These are phyloP conservation scores for Spodoptera frugiperda DNA, from an alignment of 1,140 invertebrate genomes.

Conservation along the genomic window DNA sequence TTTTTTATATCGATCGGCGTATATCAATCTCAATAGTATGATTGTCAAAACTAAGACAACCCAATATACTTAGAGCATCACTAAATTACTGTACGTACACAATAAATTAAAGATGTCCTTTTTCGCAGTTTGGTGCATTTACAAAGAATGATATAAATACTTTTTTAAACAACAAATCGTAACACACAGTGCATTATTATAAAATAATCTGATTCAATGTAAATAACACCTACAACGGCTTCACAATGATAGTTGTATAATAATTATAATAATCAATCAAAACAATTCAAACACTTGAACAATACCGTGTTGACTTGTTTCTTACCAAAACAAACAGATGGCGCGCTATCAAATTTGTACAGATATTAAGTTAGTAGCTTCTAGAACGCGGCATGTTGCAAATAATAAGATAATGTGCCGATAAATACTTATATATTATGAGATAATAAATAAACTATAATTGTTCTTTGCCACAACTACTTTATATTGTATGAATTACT, in stretches of 20 bases:
- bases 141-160: conserved; percentile 20
- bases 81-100: not conserved
- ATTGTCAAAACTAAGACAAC: too few relatives aligned
- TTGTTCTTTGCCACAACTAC: too few relatives aligned
- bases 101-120: too few relatives aligned
- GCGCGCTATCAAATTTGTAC: conserved; percentile 22
- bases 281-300: not conserved
- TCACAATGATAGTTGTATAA: not conserved
- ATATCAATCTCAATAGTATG: too few relatives aligned
- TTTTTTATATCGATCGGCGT: too few relatives aligned
- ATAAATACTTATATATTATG: too few relatives aligned
- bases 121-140: not conserved
- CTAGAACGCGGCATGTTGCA: not conserved
- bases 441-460: too few relatives aligned
- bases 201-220: not conserved
- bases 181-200: not conserved
- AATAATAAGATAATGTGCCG: not conserved
- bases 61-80: too few relatives aligned
- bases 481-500: too few relatives aligned
- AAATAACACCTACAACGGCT: conserved; percentile 1
- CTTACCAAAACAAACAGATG: conserved; percentile 36
- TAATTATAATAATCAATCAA: conserved; percentile 5
- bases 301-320: not conserved
- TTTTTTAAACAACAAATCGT: too few relatives aligned
- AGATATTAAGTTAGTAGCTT: not conserved